These are phyloP conservation scores for Drosophila lacertosa DNA, from an alignment of 1,140 invertebrate species.

Conservation along the genomic window DNA sequence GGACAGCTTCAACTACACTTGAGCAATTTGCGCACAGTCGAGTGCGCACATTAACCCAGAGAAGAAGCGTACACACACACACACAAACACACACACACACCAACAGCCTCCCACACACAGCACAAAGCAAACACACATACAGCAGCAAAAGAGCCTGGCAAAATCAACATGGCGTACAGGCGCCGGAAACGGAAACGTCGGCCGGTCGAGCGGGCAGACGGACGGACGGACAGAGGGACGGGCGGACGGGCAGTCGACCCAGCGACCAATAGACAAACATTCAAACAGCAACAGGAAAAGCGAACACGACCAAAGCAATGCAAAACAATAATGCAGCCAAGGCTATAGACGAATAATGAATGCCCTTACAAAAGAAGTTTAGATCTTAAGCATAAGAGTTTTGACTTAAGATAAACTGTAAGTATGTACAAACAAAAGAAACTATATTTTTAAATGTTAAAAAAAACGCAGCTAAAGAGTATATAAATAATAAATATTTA, in stretches of 20 bases:
- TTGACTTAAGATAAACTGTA: no score
- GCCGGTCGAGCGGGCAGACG: slow-evolving; percentile 38
- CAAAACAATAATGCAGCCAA: slow-evolving; percentile 19
- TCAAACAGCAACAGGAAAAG: slow-evolving; percentile 38
- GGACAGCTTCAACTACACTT: slow-evolving; percentile 75
- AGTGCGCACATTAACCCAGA: slow-evolving; percentile 77
- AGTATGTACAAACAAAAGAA: no score
- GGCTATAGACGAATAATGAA: not conserved
- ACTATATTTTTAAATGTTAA: no score
- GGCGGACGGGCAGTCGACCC: slow-evolving; percentile 41
- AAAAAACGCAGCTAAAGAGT: not conserved
- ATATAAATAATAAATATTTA: not conserved
- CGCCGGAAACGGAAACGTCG: slow-evolving; percentile 78
- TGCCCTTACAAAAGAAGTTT: slow-evolving; percentile 8
- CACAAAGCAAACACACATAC: slow-evolving; percentile 53
- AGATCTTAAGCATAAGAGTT: no score
- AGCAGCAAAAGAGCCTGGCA: slow-evolving; percentile 48
- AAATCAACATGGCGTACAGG: slow-evolving; percentile 77
- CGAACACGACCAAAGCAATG: slow-evolving; percentile 20
- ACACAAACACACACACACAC: slow-evolving; percentile 38
- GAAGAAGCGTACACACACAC: slow-evolving; percentile 42
- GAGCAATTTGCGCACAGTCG: slow-evolving; percentile 80
- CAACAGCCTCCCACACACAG: slow-evolving; percentile 42
- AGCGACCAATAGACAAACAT: slow-evolving; percentile 69
- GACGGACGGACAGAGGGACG: slow-evolving; percentile 19